A percentile compares a stretch with the other conserved stretches of the same genome.
These are phyloP conservation scores for Chrysochloris asiatica DNA, from an alignment of 2,113 vertebrate species.

Conservation along the genomic window DNA sequence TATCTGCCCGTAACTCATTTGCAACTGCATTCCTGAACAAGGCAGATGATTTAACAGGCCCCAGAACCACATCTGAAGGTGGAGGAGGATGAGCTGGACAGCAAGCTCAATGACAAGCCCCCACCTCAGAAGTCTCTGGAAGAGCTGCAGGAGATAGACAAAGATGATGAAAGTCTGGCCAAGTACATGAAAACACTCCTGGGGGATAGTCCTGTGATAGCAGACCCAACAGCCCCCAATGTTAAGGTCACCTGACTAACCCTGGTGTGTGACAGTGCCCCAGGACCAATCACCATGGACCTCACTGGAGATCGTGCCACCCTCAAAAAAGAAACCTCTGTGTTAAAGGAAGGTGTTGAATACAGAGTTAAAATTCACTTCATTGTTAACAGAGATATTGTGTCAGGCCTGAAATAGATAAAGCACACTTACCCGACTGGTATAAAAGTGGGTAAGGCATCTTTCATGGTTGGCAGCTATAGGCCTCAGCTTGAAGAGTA, in stretches of 20 bases:
- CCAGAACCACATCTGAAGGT: constrained; percentile 83
- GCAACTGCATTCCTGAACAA: neutral
- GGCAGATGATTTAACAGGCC: constrained; percentile 85
- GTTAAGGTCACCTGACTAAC: constrained; percentile 88
- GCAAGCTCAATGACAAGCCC: constrained; percentile 88
- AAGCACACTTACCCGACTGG: no score
- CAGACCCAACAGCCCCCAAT: constrained; percentile 88
- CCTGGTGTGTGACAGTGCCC: constrained; percentile 86
- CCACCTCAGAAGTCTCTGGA: constrained; percentile 89
- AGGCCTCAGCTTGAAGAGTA: constrained; percentile 89
- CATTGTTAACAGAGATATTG: no score
- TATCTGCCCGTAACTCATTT: neutral
- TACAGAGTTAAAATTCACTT: constrained; percentile 89
- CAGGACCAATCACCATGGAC: constrained; percentile 89
- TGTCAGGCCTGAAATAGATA: no score
- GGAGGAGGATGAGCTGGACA: constrained; percentile 87
- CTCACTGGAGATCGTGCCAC: constrained; percentile 87
- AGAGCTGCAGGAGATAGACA: constrained; percentile 89
- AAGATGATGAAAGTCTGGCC: constrained; percentile 88
- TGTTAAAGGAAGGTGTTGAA: constrained; percentile 88
- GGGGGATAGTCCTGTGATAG: constrained; percentile 86
- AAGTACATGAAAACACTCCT: constrained; percentile 90
- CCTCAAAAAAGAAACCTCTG: constrained; percentile 86
- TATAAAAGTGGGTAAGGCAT: constrained; percentile 90
- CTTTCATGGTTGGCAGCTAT: constrained; percentile 90